phyloP scores from a whole-genome alignment of 2,113 vertebrate genomes.

The Chauna torquata region DNA sequence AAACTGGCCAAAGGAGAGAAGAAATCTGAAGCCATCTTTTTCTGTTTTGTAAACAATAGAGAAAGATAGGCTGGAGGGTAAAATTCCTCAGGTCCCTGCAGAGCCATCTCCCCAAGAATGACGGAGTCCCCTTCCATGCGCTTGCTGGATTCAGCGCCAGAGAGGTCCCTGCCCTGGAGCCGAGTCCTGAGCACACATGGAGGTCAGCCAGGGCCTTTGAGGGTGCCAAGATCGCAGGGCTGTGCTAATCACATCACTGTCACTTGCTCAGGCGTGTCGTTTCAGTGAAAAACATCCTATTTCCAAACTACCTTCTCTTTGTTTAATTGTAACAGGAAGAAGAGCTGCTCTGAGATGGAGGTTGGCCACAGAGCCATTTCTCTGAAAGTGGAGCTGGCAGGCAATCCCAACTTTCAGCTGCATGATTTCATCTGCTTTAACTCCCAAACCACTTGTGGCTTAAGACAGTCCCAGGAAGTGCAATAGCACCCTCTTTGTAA shows the following conservation, averaged over 20 bases:
- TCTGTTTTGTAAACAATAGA: background rate
- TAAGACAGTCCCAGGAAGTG: background rate
- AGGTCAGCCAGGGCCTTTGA: background rate
- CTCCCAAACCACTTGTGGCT: background rate
- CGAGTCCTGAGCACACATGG: background rate
- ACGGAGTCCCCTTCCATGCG: rapidly evolving
- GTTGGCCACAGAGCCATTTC: background rate
- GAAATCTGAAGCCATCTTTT: background rate
- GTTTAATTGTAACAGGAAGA: constrained; percentile 55
- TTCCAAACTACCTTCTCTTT: constrained; percentile 34
- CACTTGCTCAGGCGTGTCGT: background rate
- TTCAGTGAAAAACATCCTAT: constrained; percentile 6
- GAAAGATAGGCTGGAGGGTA: background rate
- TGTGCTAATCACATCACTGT: background rate
- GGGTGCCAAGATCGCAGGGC: background rate
- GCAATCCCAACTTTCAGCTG: constrained; percentile 34
- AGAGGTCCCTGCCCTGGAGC: rapidly evolving
- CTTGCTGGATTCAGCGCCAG: background rate
- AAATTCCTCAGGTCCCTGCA: background rate
- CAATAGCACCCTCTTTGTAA: background rate
- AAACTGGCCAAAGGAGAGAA: background rate
- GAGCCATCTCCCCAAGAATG: background rate
- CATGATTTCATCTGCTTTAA: constrained; percentile 6
- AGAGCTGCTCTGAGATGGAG: background rate
- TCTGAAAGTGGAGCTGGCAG: constrained; percentile 2